These are phyloP conservation scores for Pseudopipra pipra DNA, from an alignment of 2,113 vertebrate genomes.

Conservation along the genomic window DNA sequence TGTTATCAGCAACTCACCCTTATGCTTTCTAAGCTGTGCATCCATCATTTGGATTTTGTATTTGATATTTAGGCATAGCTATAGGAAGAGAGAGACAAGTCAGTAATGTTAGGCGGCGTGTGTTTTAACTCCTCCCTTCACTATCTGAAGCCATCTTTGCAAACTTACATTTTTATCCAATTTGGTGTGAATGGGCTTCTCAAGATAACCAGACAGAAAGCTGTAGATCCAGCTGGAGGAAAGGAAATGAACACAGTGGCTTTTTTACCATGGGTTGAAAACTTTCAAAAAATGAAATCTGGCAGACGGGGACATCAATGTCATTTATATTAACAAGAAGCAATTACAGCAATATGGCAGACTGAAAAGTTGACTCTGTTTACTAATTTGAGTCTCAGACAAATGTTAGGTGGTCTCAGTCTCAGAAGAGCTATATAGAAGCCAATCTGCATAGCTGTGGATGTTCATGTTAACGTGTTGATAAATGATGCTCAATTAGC, in stretches of 20 bases:
- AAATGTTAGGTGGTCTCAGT: neutral
- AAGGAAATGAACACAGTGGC: neutral
- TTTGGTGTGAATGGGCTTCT: slow-evolving; percentile 58
- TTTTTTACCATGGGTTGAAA: neutral
- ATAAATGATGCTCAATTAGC: neutral
- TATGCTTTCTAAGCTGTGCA: slow-evolving; percentile 45
- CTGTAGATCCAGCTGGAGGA: slow-evolving; percentile 61
- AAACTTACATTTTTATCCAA: slow-evolving; percentile 67
- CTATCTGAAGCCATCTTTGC: neutral
- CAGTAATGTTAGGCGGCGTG: neutral
- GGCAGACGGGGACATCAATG: neutral
- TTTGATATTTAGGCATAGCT: slow-evolving; percentile 60
- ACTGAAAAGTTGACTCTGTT: neutral
- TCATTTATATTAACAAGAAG: neutral
- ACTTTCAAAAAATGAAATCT: neutral
- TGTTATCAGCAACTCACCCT: slow-evolving; percentile 50
- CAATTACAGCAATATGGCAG: neutral
- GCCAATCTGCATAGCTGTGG: neutral
- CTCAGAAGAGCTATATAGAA: neutral
- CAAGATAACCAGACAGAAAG: slow-evolving; percentile 60
- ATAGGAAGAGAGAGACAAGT: neutral
- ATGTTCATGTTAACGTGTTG: neutral
- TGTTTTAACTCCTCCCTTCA: neutral
- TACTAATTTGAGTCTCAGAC: neutral
- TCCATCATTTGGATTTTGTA: slow-evolving; percentile 47